A percentile compares a stretch with the other conserved stretches of the same genome.
phyloP scores from a whole-genome alignment of 2,888 invertebrate species.

The Caradrina clavipalpis region DNA sequence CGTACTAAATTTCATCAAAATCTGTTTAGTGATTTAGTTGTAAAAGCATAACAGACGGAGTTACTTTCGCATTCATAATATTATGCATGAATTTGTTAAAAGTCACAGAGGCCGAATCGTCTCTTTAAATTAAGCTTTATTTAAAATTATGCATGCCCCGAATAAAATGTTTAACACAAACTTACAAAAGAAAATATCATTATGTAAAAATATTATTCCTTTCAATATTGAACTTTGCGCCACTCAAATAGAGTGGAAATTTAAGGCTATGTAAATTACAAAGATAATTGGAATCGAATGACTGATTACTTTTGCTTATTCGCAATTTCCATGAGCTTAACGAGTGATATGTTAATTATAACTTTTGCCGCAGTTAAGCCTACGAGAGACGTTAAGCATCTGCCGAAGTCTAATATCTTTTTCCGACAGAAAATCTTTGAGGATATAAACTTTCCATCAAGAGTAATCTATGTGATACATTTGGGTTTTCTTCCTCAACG shows the following conservation, averaged over 20 bases:
- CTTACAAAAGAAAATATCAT: not conserved
- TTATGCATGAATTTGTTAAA: not conserved
- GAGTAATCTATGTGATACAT: constrained; percentile 36
- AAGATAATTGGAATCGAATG: constrained; percentile 31
- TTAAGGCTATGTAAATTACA: constrained; percentile 14
- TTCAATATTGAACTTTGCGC: constrained; percentile 14
- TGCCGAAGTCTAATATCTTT: constrained; percentile 8
- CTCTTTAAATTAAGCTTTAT: not conserved
- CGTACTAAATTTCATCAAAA: too few species aligned
- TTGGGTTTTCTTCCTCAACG: constrained; percentile 26
- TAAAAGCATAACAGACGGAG: too few species aligned
- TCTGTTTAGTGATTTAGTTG: too few species aligned
- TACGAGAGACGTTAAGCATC: constrained; percentile 7
- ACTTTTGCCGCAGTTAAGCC: constrained; percentile 26
- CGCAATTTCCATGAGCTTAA: constrained; percentile 25
- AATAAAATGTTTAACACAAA: not conserved
- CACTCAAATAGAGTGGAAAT: constrained; percentile 6
- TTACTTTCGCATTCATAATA: too few species aligned
- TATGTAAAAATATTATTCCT: not conserved
- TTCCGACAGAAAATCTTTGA: constrained; percentile 17
- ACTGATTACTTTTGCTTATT: constrained; percentile 32
- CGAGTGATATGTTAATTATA: constrained; percentile 47
- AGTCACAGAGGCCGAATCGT: not conserved
- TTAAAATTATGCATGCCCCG: not conserved
- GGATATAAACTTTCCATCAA: constrained; percentile 41